Evolutionary conservation across 2,797 vertebrate genomes (phyloP).

Genomic region (Chloroceryle inda): DNA sequence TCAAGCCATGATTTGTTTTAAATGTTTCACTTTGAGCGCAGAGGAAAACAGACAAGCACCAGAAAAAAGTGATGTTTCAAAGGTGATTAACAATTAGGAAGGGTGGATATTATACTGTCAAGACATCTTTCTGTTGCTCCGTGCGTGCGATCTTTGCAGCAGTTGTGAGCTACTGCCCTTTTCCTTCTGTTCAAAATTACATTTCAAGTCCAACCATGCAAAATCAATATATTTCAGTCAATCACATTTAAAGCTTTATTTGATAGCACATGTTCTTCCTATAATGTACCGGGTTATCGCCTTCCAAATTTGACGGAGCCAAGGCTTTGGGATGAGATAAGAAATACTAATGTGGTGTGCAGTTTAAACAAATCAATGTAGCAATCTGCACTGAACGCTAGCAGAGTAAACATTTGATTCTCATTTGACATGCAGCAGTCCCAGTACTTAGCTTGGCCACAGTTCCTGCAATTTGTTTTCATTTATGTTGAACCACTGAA

Average conservation of each 20-base stretch:
- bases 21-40: background rate
- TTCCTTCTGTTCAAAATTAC: conserved; percentile 26
- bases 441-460: conserved; percentile 44
- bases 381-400: background rate
- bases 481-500: conserved; percentile 53
- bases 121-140: background rate
- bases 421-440: conserved; percentile 5
- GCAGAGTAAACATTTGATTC: conserved; percentile 60
- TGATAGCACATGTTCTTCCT: conserved; percentile 44
- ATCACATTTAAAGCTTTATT: conserved; percentile 43
- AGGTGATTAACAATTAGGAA: background rate
- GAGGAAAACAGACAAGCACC: background rate
- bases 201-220: conserved; percentile 19
- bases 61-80: background rate
- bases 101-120: background rate
- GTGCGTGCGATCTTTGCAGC: background rate
- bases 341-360: conserved; percentile 48
- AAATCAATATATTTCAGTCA: conserved; percentile 58
- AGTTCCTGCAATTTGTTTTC: conserved; percentile 69
- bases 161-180: background rate
- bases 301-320: conserved; percentile 39
- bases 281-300: conserved; percentile 38
- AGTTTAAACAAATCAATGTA: conserved; percentile 73
- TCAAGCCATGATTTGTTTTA: background rate
- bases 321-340: conserved; percentile 43